phyloP scores from a whole-genome alignment of 1,140 invertebrate species.

The Camponotus floridanus region DNA sequence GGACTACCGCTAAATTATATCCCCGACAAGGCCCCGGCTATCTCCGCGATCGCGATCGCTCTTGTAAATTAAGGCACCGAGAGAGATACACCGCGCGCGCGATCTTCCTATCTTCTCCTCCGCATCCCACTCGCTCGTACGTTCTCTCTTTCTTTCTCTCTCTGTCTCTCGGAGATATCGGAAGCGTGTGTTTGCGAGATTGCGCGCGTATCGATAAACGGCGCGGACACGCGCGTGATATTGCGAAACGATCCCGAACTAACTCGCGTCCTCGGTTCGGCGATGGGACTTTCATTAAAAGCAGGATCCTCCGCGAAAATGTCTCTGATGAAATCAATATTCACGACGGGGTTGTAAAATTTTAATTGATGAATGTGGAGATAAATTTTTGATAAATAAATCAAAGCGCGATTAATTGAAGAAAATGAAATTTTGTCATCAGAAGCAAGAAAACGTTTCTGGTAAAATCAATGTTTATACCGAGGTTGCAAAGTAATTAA shows the following conservation, averaged over 20 bases:
- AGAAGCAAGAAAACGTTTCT: too few species aligned
- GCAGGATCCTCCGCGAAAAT: not conserved
- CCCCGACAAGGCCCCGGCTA: conserved; percentile 78
- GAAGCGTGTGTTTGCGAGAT: conserved; percentile 44
- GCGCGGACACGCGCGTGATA: not conserved
- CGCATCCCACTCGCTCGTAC: not conserved
- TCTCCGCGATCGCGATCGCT: conserved; percentile 81
- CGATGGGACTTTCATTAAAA: not conserved
- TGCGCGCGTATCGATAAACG: conserved; percentile 8
- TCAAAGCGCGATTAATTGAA: not conserved
- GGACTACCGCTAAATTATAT: conserved; percentile 86
- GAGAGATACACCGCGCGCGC: conserved; percentile 59
- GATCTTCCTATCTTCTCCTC: conserved; percentile 48
- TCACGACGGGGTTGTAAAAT: not conserved
- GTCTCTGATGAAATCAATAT: not conserved
- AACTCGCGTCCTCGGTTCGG: not conserved
- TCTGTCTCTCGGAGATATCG: conserved; percentile 32
- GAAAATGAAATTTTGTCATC: not conserved
- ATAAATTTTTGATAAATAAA: not conserved
- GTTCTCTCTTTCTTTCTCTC: too few species aligned
- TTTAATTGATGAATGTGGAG: not conserved
- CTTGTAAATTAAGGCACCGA: conserved; percentile 81
- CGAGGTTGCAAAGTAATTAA: not conserved
- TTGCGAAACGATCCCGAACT: not conserved
- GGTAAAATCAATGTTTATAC: not conserved